A percentile compares a stretch with the other conserved stretches of the same genome.
Evolutionary conservation across 2,797 vertebrate genomes (phyloP).

Genomic region (Amazonetta brasiliensis): DNA sequence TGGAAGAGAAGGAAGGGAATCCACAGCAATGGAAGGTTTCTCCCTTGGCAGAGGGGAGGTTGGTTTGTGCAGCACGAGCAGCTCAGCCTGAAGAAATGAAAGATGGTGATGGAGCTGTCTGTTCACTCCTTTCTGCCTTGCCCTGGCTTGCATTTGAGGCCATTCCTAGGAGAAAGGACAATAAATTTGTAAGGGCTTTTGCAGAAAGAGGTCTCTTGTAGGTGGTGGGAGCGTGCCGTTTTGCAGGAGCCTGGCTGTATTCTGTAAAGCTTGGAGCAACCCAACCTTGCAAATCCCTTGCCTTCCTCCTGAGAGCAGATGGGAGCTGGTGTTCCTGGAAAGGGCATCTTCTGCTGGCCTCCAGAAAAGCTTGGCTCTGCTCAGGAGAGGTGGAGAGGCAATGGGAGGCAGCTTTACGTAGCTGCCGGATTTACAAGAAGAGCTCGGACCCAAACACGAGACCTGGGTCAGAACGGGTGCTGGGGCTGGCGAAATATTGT

Average conservation of each 20-base stretch:
- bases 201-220: not conserved
- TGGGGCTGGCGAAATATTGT: fast-evolving
- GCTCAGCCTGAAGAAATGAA: not conserved
- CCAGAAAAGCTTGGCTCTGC: fast-evolving
- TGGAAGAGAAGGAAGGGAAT: not conserved
- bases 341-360: fast-evolving
- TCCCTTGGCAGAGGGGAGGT: too few species aligned
- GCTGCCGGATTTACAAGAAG: fast-evolving
- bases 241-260: not conserved
- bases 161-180: not conserved
- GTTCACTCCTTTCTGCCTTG: fast-evolving
- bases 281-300: not conserved
- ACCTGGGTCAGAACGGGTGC: not conserved
- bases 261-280: not conserved
- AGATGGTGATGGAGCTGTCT: fast-evolving
- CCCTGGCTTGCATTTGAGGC: not conserved
- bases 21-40: fast-evolving
- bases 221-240: not conserved
- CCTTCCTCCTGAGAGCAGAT: fast-evolving
- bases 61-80: not conserved
- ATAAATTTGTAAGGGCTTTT: not conserved
- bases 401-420: not conserved
- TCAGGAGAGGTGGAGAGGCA: not conserved
- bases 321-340: not conserved
- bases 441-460: fast-evolving